Percentiles rank a stretch among this genome's conserved stretches.
Evolutionary conservation across 2,797 vertebrate species (phyloP).

Genomic region (Sebastes minor): DNA sequence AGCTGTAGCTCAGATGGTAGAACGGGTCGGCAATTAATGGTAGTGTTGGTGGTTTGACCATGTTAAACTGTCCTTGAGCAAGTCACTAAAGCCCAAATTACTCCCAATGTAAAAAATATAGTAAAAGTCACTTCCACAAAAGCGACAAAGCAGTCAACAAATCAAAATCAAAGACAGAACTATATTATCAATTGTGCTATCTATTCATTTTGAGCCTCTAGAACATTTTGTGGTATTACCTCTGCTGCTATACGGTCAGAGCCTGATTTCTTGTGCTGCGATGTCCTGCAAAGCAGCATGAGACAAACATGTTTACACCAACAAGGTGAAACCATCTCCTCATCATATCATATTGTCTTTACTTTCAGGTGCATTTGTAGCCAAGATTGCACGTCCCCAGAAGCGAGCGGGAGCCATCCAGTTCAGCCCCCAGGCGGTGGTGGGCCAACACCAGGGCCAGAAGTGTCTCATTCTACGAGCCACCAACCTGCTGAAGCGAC

Average conservation of each 20-base stretch:
- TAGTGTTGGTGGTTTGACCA: too few species aligned
- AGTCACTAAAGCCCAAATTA: background rate
- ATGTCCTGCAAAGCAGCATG: background rate
- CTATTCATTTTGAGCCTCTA: background rate
- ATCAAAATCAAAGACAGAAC: background rate
- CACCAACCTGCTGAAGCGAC: slow-evolving; percentile 89
- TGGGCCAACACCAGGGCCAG: slow-evolving; percentile 88
- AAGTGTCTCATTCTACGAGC: slow-evolving; percentile 91
- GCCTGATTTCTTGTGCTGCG: background rate
- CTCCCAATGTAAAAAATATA: background rate
- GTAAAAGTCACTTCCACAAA: background rate
- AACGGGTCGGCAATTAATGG: too few species aligned
- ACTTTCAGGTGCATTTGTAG: slow-evolving; percentile 93
- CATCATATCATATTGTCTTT: slow-evolving; percentile 3
- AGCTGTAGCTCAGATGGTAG: too few species aligned
- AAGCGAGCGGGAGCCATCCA: slow-evolving; percentile 92
- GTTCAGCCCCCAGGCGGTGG: slow-evolving; percentile 90
- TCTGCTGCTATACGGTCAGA: background rate
- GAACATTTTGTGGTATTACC: background rate
- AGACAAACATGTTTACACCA: background rate
- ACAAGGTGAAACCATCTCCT: background rate
- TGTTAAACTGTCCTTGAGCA: background rate
- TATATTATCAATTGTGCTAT: fast-evolving
- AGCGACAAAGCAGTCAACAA: background rate
- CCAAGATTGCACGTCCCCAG: slow-evolving; percentile 96